Base-by-base conservation (phyloP, 2,113 vertebrate genomes). In the Neotragus pygmaeus region DNA sequence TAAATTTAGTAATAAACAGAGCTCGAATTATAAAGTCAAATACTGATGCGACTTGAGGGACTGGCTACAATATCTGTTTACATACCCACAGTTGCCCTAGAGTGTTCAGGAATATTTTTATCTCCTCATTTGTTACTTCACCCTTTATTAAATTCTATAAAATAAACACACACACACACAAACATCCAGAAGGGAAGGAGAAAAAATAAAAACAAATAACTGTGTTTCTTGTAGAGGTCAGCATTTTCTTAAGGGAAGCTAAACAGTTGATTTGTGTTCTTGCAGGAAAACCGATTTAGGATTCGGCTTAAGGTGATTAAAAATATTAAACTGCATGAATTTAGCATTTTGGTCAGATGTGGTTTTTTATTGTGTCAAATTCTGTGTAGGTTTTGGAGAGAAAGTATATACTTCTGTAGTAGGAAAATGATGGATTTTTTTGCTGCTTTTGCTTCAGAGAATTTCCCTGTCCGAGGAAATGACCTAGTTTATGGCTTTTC, bases 1-100 rank as follows among this genome's bases (percentile, higher is more conserved):
- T 89, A 86, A 88, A 97, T 96, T 97, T 64, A 88, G 92, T 88
- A 89, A 91, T 77, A 94, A 95, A 78, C 93, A 89, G 90, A 90
- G 94, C 64, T 95, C 84, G 62, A 88, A 98, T 98, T 97, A 97
- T 80, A 98, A 98, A 98, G 98, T 97, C 97, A 97, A 97, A 96
- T 94, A 33, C 66, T 33, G 85, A 89, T 53, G 57, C 21, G 13
- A 87, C 88, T 88, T 36, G 1, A 90, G 89, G 97, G 49, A 55
- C 83, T 27, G 45, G 57, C 80, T 70, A 33, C 27, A 0, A 10
- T 70, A 23, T 81, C 70, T 94, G 82, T 94, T 94, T 94, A 84
- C 45, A 12, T 3, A 33, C 47, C 70, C 58, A 0, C 15, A 33
- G 88, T 62, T 96, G 96, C 96, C 96, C 96, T 83, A 9, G 81